Base-by-base conservation (phyloP, 1,140 invertebrate genomes). In the Aphaenogaster floridana region DNA sequence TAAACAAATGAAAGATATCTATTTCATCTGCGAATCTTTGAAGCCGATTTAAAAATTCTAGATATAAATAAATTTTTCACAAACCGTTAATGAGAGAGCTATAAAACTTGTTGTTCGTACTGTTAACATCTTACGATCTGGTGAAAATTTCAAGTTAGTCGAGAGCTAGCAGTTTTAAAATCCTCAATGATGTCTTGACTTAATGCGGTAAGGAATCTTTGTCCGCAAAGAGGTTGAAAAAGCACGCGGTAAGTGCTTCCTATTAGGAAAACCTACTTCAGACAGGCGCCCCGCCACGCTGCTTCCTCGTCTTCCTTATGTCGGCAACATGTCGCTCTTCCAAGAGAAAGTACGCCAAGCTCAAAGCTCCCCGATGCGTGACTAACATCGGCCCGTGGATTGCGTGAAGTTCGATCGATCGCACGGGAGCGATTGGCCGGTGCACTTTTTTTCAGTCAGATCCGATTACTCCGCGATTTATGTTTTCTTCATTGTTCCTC, bases 381-480 rank as follows among this genome's bases (percentile, higher is more conserved):
- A 68, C 88, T 83, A 89, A 87, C 88, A n/a, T 90, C 72, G 77
- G 64, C 71, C 81, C 63, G 71, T 17, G 54, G n/a, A 54, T 85
- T 74, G 66, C 66, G 39, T 21, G 59, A 42, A 52, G 57, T 36
- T 74, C 57, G 45, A 88, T 86, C 52, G 80, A 86, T 78, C 71
- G 80, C 54, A 21, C 69, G 17, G 52, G 2, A 45, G 52, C 13
- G 68, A 74, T 59, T 45, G 48, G 42, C 15, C 36, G 48, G 36
- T 36, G 78, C 50, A 50, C 34, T 61, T 61, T 69, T 63, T 84
- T 76, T 61, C 17, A 59, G 42, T 42, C 36, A n/a, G n/a, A 54
- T 80, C 34, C n/a, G 34, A 69, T 81, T 69, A 69, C 8, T 52
- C n/a, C 2, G 28, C 80, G 80, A 74, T 83, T 81, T 81, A 71